phyloP scores from a whole-genome alignment of 2,888 invertebrate genomes.

The Acrobasis consociella region DNA sequence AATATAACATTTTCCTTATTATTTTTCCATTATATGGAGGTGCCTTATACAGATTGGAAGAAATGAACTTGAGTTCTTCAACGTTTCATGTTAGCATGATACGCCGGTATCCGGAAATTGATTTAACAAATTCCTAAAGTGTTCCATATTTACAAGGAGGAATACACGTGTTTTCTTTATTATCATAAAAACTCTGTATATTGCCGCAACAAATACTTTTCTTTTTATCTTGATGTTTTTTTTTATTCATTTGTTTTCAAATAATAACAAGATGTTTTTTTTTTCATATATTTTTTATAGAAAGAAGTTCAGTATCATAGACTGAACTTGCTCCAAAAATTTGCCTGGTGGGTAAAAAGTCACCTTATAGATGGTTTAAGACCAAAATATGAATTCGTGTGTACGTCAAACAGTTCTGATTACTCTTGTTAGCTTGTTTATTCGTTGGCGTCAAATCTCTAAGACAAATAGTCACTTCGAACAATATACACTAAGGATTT shows the following conservation, averaged over 20 bases:
- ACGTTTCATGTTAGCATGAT: constrained; percentile 1
- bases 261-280: too few species aligned
- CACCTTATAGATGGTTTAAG: too few species aligned
- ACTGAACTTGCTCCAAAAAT: too few species aligned
- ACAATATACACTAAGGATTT: constrained; percentile 31
- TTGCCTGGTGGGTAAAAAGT: too few species aligned
- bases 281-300: too few species aligned
- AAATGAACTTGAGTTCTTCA: neutral
- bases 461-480: constrained; percentile 37
- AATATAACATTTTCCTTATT: neutral
- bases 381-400: neutral
- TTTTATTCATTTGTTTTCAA: too few species aligned
- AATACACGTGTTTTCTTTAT: neutral
- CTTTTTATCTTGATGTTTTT: too few species aligned
- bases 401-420: constrained; percentile 1
- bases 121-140: constrained; percentile 1
- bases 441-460: constrained; percentile 33
- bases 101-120: neutral
- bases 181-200: too few species aligned
- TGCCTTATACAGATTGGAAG: constrained; percentile 5
- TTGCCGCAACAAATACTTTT: too few species aligned
- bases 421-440: constrained; percentile 36
- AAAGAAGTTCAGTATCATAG: too few species aligned
- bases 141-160: neutral
- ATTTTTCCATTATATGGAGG: neutral